phyloP scores from a whole-genome alignment of 2,113 vertebrate species.

The Chaetodon auriga region DNA sequence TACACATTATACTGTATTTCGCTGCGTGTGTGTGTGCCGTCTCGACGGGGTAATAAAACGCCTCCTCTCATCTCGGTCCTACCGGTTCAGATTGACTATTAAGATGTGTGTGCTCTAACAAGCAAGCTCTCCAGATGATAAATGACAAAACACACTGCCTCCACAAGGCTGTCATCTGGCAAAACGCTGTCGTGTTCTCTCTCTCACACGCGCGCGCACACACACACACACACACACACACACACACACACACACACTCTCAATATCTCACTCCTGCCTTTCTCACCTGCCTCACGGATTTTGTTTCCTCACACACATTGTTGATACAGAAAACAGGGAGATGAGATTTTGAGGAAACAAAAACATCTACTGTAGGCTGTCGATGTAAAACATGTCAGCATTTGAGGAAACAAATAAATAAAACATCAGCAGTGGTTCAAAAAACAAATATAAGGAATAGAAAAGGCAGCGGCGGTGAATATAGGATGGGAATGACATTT shows the following conservation, averaged over 20 bases:
- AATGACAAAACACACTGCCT: conserved; percentile 73
- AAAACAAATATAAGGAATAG: conserved; percentile 12
- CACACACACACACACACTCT: neutral
- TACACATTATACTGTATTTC: conserved; percentile 14
- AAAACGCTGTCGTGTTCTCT: conserved; percentile 42
- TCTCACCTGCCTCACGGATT: conserved; percentile 42
- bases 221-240: too few species aligned
- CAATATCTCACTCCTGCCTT: conserved; percentile 5
- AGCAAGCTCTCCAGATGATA: conserved; percentile 76
- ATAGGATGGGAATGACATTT: conserved; percentile 13
- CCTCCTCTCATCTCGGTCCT: conserved; percentile 56
- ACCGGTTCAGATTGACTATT: conserved; percentile 70
- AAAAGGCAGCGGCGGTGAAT: neutral
- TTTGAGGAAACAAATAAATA: conserved; percentile 35
- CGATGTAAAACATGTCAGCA: conserved; percentile 8
- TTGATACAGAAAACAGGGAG: neutral
- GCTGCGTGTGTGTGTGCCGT: conserved; percentile 35
- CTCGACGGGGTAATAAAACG: conserved; percentile 66
- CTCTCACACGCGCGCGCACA: conserved; percentile 18
- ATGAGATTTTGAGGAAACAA: conserved; percentile 8
- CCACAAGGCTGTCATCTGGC: conserved; percentile 67
- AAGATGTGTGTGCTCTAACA: conserved; percentile 71
- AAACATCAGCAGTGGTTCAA: conserved; percentile 8
- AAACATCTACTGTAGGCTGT: neutral
- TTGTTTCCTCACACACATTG: neutral